Evolutionary conservation across 2,888 invertebrate species (phyloP), one percentile per base, ranked within the genome.

Genomic region (Macroteleia sp.): DNA sequence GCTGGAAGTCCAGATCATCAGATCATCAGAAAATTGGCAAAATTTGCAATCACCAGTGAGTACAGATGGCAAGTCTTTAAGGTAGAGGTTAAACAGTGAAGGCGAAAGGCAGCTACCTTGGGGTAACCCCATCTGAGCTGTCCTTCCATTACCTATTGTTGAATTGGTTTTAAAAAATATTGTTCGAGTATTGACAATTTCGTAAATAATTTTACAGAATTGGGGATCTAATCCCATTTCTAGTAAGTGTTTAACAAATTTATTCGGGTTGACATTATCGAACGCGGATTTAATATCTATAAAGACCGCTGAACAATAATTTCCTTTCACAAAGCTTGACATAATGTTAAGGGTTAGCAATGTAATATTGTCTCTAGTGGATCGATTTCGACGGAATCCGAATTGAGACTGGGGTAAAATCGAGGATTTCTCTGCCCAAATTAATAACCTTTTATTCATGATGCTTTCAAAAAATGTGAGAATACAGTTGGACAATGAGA

Each of bases 21-120:
- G n/a, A 6, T 54, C 34, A 39, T 54, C 54, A 1, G 54, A 36
- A 16, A 36, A 54, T 25, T 54, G 54, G 19, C 54, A 39, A 10
- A 34, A 54, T 1, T 32, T 32, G 20, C 17, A 17, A 12, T n/a
- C 12, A 12, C 2, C n/a, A 8, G 46, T 25, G 2, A 46, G 9
- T 2, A 9, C n/a, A 14, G 8, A n/a, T 3, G 54, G 22, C 19
- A 54, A 14, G 19, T 54, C 25, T n/a, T 25, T 1, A 0, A 57
- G 10, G 28, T 57, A 57, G 5, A 57, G 9, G 30, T 42, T 57
- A 12, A 57, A 57, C 1, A 41, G 16, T 9, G 14, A 14, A 1
- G 56, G 42, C 4, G 41, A 57, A 1, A 57, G 28, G 6, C 36
- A 36, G 12, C 56, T 57, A 1, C 56, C 41, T 14, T 57, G 56